These are phyloP conservation scores for Brachylomia viminalis DNA, from an alignment of 2,888 invertebrate species.

Conservation along the genomic window DNA sequence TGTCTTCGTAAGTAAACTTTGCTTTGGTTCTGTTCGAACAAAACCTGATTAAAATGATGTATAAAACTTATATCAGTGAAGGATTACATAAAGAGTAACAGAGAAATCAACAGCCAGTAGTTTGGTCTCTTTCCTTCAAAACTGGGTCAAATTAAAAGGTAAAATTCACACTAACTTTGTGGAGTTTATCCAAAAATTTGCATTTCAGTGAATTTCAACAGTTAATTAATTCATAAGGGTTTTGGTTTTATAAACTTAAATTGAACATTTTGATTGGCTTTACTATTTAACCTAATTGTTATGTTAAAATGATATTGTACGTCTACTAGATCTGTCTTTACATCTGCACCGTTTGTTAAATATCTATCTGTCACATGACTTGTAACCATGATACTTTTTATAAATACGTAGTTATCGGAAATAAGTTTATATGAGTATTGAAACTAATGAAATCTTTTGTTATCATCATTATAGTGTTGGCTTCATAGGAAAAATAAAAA, in stretches of 20 bases:
- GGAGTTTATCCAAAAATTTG: not conserved
- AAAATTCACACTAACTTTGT: not conserved
- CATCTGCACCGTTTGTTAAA: not conserved
- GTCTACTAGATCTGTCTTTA: not conserved
- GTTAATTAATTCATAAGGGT: not conserved
- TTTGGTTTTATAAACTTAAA: not conserved
- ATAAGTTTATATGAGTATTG: not conserved
- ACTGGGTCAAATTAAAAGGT: not conserved
- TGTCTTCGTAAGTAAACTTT: conserved; percentile 58
- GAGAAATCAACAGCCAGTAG: not conserved
- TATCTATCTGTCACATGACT: too few relatives aligned
- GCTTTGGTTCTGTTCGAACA: not conserved
- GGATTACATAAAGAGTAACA: not conserved
- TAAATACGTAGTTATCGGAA: too few relatives aligned
- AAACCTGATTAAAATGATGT: not conserved
- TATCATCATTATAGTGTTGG: too few relatives aligned
- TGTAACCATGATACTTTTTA: not conserved
- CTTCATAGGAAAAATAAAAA: too few relatives aligned
- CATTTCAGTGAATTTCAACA: not conserved
- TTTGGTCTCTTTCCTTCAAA: not conserved
- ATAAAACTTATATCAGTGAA: too few relatives aligned
- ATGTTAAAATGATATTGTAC: not conserved
- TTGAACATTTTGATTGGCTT: not conserved
- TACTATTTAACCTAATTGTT: not conserved
- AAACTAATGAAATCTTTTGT: not conserved